Evolutionary conservation across 1,140 invertebrate genomes (phyloP), one percentile per base, ranked within the genome.

Genomic region (Zaprionus capensis): DNA sequence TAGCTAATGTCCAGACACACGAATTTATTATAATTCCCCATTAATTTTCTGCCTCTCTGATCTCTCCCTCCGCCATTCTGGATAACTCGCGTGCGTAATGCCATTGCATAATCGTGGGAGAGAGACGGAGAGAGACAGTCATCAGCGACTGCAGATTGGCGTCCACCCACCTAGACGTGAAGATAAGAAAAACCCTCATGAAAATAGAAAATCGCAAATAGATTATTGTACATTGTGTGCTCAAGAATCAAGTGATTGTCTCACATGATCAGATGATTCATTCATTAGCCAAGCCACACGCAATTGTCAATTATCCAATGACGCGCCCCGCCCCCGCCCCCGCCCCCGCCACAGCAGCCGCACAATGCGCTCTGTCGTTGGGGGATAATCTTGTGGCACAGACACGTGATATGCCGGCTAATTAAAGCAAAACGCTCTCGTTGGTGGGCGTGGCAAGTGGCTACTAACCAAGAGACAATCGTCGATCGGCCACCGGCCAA

Each of bases 351-450:
- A 0, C 46, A n/a, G 11, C 15, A 36, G 34, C 41, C 41, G 38
- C 34, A 38, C 36, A 58, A 17, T 59, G 17, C 11, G 41, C 15
- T 31, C 41, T 62, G 15, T 36, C 22, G 34, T 36, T 7, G 7
- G 20, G 9, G 17, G 41, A 41, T 51, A 58, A 57, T 51, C 55
- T 38, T 69, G 14, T 62, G 57, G 58, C 59, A 51, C 55, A 66
- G 84, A 87, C 83, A 87, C 83, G 83, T 87, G 83, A 88, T 83
- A 87, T 88, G 83, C 61, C 71, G 85, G 81, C 83, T 87, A 87
- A 87, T 87, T 87, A 76, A 84, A 81, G 74, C 61, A 76, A 64
- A 55, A 15, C 20, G 17, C 34, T 36, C 7, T 4, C 4, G 36
- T 9, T 31, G 2, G 68, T 68, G 68, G 73, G 73, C 73, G 73